These are phyloP conservation scores for Odocoileus virginianus DNA, from an alignment of 2,113 vertebrate genomes.

Conservation along the genomic window DNA sequence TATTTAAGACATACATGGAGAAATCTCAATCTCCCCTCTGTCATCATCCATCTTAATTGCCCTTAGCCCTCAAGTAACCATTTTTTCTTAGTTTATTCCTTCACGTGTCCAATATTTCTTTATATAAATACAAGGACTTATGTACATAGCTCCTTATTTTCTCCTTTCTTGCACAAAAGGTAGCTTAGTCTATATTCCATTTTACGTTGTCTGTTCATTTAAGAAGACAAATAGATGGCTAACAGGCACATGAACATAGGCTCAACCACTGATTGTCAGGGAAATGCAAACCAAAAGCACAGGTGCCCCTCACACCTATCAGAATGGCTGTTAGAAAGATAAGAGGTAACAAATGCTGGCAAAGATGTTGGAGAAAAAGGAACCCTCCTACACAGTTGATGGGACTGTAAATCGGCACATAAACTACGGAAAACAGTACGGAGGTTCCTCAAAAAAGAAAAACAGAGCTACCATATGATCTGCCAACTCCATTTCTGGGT, in stretches of 20 bases:
- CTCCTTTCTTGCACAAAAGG: not conserved
- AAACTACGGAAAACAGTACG: not conserved
- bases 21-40: not conserved
- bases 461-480: not conserved
- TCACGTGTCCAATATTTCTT: not conserved
- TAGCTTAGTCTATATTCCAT: not conserved
- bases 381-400: not conserved
- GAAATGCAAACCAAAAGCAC: not conserved
- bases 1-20: not conserved
- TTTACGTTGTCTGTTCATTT: not conserved
- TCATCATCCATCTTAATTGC: not conserved
- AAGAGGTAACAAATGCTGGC: not conserved
- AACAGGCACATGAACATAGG: not conserved
- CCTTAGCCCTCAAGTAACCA: not conserved
- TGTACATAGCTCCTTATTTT: not conserved
- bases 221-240: not conserved
- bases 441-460: not conserved
- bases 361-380: not conserved
- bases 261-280: not conserved
- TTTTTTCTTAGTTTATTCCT: not conserved
- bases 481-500: not conserved
- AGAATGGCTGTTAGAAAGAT: not conserved
- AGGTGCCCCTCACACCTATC: not conserved
- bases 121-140: not conserved
- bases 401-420: not conserved